These are phyloP conservation scores for Daubentonia madagascariensis DNA, from an alignment of 2,113 vertebrate genomes.

Conservation along the genomic window DNA sequence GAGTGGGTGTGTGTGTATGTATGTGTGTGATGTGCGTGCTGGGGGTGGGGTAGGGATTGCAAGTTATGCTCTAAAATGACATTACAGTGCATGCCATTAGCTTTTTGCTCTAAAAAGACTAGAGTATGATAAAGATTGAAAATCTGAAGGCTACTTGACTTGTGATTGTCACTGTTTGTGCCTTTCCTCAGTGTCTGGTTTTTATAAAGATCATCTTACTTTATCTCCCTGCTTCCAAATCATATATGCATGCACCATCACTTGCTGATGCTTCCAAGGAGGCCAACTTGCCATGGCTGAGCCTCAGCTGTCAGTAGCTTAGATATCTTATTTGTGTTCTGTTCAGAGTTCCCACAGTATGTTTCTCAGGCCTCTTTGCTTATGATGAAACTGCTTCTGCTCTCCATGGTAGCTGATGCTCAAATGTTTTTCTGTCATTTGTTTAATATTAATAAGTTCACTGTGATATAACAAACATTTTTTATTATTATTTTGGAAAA, in stretches of 20 bases:
- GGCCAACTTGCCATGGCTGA: neutral
- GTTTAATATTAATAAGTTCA: neutral
- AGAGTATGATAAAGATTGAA: neutral
- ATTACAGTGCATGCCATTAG: neutral
- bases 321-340: neutral
- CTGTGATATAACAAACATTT: neutral
- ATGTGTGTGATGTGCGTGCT: neutral
- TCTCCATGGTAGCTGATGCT: neutral
- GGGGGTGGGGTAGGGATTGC: neutral
- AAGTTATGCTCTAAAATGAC: neutral
- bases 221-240: neutral
- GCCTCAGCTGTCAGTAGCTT: neutral
- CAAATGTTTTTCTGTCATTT: neutral
- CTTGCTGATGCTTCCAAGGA: neutral
- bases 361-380: neutral
- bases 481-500: slow-evolving; percentile 28
- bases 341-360: neutral
- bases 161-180: neutral
- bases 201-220: neutral
- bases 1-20: neutral
- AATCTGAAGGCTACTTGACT: neutral
- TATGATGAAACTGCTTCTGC: slow-evolving; percentile 15
- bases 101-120: neutral
- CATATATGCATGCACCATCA: neutral
- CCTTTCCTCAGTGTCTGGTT: neutral